Conservation (phyloP, 1,140 invertebrate genomes). For the Melanaphis sacchari region DNA sequence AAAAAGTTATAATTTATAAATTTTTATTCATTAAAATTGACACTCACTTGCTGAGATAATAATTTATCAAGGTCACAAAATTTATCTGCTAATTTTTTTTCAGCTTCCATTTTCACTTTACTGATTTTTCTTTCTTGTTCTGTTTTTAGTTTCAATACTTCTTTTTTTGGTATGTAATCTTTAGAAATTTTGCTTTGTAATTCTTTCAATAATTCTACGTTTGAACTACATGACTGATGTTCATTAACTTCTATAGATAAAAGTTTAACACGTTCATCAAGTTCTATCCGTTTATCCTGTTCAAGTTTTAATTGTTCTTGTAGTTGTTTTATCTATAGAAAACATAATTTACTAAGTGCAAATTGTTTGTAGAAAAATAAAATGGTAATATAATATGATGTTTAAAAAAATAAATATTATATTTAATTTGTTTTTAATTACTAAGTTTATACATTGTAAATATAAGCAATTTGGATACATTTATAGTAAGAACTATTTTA, state of each 20-base stretch:
- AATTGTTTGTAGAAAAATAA: neutral
- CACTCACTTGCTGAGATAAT: constrained; percentile 31
- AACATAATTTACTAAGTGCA: neutral
- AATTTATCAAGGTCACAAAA: constrained; percentile 50
- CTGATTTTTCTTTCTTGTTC: constrained; percentile 53
- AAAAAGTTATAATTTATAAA: neutral
- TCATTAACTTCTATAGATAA: constrained; percentile 9
- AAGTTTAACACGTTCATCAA: constrained; percentile 34
- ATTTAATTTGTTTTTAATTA: no score
- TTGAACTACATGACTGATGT: constrained; percentile 36
- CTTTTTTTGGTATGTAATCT: constrained; percentile 52
- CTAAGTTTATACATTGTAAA: neutral
- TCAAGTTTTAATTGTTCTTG: constrained; percentile 49
- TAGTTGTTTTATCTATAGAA: constrained; percentile 1
- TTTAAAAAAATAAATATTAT: neutral
- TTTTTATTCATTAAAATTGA: neutral
- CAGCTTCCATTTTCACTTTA: constrained; percentile 50
- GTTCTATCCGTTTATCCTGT: constrained; percentile 38
- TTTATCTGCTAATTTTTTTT: constrained; percentile 54
- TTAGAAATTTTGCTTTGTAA: constrained; percentile 38
- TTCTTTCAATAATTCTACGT: constrained; percentile 21
- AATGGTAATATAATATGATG: neutral
- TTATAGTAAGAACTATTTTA: neutral
- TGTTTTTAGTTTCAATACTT: constrained; percentile 48
- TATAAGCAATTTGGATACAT: neutral